A percentile compares a stretch with the other conserved stretches of the same genome.
These are phyloP conservation scores for Motacilla alba DNA, from an alignment of 2,113 vertebrate genomes.

Conservation along the genomic window DNA sequence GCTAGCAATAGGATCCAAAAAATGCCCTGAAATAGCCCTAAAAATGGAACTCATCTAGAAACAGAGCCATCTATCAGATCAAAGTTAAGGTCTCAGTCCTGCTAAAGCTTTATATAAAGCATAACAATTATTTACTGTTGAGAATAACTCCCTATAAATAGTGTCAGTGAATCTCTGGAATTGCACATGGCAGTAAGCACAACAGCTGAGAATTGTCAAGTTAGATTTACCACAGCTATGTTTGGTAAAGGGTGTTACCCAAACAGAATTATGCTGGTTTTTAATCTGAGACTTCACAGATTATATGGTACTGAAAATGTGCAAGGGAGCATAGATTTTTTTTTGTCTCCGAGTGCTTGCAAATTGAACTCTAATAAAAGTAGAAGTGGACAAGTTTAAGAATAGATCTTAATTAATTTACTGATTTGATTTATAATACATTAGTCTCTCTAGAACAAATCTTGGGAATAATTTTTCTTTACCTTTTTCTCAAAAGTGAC, in stretches of 20 bases:
- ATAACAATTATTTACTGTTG: neutral
- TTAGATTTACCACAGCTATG: neutral
- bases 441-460: neutral
- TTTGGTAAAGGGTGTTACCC: neutral
- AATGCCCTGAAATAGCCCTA: neutral
- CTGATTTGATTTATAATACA: neutral
- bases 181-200: neutral
- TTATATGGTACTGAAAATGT: neutral
- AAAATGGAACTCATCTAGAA: neutral
- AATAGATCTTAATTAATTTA: neutral
- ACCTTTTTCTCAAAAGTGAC: neutral
- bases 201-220: neutral
- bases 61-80: neutral
- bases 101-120: neutral
- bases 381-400: neutral
- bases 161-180: neutral
- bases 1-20: neutral
- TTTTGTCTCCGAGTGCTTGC: neutral
- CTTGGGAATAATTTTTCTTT: neutral
- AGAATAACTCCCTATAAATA: conserved; percentile 1
- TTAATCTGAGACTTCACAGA: neutral
- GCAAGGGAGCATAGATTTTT: neutral
- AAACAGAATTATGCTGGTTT: neutral
- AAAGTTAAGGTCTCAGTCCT: neutral
- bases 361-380: neutral